Evolutionary conservation across 2,888 invertebrate species (phyloP).

Genomic region (Drosophila emarginata): DNA sequence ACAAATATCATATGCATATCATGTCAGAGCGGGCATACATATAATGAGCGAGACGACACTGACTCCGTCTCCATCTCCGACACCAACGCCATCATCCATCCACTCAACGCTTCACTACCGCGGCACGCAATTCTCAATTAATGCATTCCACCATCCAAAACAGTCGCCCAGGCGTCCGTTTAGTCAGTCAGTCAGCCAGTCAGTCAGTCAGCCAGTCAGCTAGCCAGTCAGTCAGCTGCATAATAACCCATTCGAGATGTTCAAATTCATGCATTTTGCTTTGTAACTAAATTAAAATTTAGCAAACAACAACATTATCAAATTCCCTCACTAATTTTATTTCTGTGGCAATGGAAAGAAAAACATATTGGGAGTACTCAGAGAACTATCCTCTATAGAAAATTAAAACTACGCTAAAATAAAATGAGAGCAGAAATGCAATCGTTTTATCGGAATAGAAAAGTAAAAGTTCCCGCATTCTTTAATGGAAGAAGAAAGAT

Average conservation of each 20-base stretch:
- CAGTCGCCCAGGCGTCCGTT: background rate
- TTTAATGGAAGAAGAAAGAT: too few species aligned
- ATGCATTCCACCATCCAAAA: slow-evolving; percentile 56
- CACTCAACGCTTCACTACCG: slow-evolving; percentile 59
- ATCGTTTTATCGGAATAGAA: too few species aligned
- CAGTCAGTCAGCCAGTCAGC: too few species aligned
- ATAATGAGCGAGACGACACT: slow-evolving; percentile 62
- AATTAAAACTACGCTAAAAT: background rate
- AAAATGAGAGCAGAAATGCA: background rate
- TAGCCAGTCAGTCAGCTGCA: slow-evolving; percentile 24
- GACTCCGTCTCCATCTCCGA: slow-evolving; percentile 14
- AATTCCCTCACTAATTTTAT: slow-evolving; percentile 59
- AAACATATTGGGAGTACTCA: slow-evolving; percentile 31
- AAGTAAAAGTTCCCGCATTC: too few species aligned
- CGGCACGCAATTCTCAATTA: slow-evolving; percentile 73
- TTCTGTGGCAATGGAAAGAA: slow-evolving; percentile 58
- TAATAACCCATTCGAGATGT: slow-evolving; percentile 41
- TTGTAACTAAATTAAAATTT: slow-evolving; percentile 76
- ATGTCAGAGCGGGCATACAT: slow-evolving; percentile 53
- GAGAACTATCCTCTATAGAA: background rate
- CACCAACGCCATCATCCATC: slow-evolving; percentile 18
- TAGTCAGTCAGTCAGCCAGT: too few species aligned
- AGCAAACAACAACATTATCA: slow-evolving; percentile 49
- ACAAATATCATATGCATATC: slow-evolving; percentile 78
- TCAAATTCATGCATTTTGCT: slow-evolving; percentile 59